Evolutionary conservation across 2,888 invertebrate genomes (phyloP), one percentile per base, ranked within the genome.

Genomic region (Drosophila affinis): DNA sequence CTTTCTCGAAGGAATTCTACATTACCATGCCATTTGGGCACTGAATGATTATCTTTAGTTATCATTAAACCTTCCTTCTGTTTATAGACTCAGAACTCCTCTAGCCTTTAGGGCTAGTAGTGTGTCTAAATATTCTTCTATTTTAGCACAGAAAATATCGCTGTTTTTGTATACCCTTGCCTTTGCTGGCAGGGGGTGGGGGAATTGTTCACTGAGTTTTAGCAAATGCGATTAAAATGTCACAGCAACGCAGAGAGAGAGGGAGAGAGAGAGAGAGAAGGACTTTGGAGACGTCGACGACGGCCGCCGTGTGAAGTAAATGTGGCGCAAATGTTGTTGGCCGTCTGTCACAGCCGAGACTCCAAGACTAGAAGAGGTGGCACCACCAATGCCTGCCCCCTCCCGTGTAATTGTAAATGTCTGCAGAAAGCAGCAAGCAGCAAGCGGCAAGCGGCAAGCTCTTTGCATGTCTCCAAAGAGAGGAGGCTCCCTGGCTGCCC

Each of bases 151-250:
- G 3, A n/a, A 45, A 34, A 10, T 17, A 56, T 4, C 17, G 4
- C 34, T 24, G 18, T 39, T 67, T 63, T 70, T 54, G 59, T 24
- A 24, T 21, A 51, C 17, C n/a, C 34, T 59, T 44, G 44, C 52
- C 46, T 24, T 24, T 4, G 51, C 32, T 45, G 9, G 17, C 52
- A 47, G 24, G 4, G 24, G 24, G 21, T 21, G 21, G 80, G 75
- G 77, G 90, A 90, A 90, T 90, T 91, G 91, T 81, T 91, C 90
- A 91, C 75, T 91, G 90, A 88, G 88, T 90, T 89, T 91, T 79
- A 89, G 91, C 89, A 90, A 90, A 90, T 91, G 90, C 90, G 90
- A 90, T 90, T 90, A 90, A 91, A 90, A 90, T 91, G 91, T 91
- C 91, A 82, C 71, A 39, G 14, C 39, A 39, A 6, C 39, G 39